Evolutionary conservation across 1,140 invertebrate genomes (phyloP).

Genomic region (Pseudomyrmex dendroicus): DNA sequence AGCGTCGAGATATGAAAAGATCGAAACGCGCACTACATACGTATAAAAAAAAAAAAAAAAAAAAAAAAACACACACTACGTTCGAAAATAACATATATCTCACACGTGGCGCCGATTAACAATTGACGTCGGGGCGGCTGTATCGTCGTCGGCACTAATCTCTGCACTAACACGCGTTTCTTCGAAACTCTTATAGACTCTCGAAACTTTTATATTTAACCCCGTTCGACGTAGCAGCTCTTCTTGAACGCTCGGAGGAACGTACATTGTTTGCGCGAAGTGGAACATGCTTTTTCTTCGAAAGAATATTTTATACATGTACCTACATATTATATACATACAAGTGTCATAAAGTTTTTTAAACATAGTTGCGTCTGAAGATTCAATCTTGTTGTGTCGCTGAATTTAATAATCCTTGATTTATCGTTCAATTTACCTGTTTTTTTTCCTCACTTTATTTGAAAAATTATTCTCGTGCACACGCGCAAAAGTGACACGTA

Average conservation of each 20-base stretch:
- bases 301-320: not conserved
- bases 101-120: slow-evolving; percentile 66
- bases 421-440: not conserved
- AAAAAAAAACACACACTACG: not conserved
- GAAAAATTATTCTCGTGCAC: not conserved
- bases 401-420: not conserved
- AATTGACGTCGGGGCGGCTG: not conserved
- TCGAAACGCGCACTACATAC: not conserved
- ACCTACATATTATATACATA: not conserved
- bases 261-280: slow-evolving; percentile 31
- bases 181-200: slow-evolving; percentile 41
- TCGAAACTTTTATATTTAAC: slow-evolving; percentile 47
- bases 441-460: too few relatives aligned
- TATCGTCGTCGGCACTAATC: not conserved
- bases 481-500: not conserved
- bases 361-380: not conserved
- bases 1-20: not conserved
- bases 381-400: not conserved
- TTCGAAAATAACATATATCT: slow-evolving; percentile 50
- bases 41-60: not conserved
- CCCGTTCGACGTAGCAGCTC: slow-evolving; percentile 13
- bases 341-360: not conserved
- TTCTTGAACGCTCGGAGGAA: slow-evolving; percentile 5
- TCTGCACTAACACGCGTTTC: slow-evolving; percentile 19
- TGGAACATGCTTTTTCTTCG: slow-evolving; percentile 37